phyloP scores from a whole-genome alignment of 2,888 invertebrate genomes.

The Orchesellides sinensis region DNA sequence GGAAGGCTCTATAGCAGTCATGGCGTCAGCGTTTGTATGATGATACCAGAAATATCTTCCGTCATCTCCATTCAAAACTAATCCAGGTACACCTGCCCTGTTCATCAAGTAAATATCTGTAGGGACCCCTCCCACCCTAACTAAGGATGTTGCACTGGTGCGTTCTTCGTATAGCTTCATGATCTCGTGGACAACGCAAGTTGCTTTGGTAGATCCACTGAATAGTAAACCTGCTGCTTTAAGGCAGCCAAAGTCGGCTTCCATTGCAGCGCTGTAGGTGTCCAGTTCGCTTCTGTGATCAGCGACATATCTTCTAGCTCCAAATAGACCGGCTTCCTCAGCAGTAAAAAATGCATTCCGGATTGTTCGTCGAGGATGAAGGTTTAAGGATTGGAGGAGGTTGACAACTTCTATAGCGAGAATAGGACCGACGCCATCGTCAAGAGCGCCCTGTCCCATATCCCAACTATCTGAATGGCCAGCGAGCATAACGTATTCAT shows the following conservation, averaged over 20 bases:
- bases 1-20: slow-evolving; percentile 80
- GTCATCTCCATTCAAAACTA: slow-evolving; percentile 83
- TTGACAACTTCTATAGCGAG: slow-evolving; percentile 77
- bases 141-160: slow-evolving; percentile 25
- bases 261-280: slow-evolving; percentile 87
- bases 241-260: slow-evolving; percentile 90
- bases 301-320: slow-evolving; percentile 82
- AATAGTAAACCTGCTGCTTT: slow-evolving; percentile 84
- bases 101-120: slow-evolving; percentile 58
- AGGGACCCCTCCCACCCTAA: slow-evolving; percentile 11
- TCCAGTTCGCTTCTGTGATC: slow-evolving; percentile 80
- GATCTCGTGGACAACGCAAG: slow-evolving; percentile 84
- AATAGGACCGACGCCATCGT: slow-evolving; percentile 78
- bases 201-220: slow-evolving; percentile 80
- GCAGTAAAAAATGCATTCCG: slow-evolving; percentile 77
- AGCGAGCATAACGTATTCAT: slow-evolving; percentile 78
- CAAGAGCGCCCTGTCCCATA: slow-evolving; percentile 78
- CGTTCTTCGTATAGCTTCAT: slow-evolving; percentile 32
- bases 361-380: slow-evolving; percentile 77
- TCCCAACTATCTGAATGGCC: slow-evolving; percentile 76
- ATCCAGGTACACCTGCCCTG: slow-evolving; percentile 82
- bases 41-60: slow-evolving; percentile 80
- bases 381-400: slow-evolving; percentile 76
- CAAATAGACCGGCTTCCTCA: slow-evolving; percentile 85
- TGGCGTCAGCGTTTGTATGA: slow-evolving; percentile 87